Evolutionary conservation across 2,797 vertebrate species (phyloP).

Genomic region (Microctenopoma stevenorrisi): DNA sequence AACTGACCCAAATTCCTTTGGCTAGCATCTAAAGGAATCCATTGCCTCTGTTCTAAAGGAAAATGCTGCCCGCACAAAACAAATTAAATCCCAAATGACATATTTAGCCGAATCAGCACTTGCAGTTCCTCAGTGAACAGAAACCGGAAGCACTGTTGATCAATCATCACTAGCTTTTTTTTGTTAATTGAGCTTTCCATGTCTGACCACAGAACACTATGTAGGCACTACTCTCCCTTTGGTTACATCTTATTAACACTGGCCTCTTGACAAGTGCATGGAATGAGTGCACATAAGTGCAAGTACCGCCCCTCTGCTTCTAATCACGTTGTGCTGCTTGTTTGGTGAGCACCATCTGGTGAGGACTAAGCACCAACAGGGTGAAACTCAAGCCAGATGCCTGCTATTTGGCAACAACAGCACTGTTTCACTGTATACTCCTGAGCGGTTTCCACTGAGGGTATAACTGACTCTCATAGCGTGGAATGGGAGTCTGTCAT

Average conservation of each 20-base stretch:
- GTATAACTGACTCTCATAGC: conserved; percentile 2
- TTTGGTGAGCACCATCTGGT: conserved; percentile 78
- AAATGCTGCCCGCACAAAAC: conserved; percentile 19
- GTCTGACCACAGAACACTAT: conserved; percentile 30
- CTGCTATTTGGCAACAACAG: conserved; percentile 72
- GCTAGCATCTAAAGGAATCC: conserved; percentile 43
- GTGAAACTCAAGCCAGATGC: conserved; percentile 82
- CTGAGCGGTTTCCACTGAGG: conserved; percentile 31
- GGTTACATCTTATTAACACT: conserved; percentile 66
- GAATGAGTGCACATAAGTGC: conserved; percentile 59
- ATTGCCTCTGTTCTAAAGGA: conserved; percentile 15
- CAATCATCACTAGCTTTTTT: conserved; percentile 30
- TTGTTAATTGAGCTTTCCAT: conserved; percentile 40
- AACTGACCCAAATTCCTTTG: conserved; percentile 49
- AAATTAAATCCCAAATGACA: conserved; percentile 33
- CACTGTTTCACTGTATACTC: conserved; percentile 54
- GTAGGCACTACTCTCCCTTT: conserved; percentile 37
- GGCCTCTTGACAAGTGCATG: conserved; percentile 66
- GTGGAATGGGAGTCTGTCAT: conserved; percentile 1
- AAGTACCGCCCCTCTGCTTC: conserved; percentile 72
- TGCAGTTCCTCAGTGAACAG: conserved; percentile 2
- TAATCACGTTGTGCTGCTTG: conserved; percentile 76
- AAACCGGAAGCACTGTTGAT: conserved; percentile 26
- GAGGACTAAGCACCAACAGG: conserved; percentile 63
- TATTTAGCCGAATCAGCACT: conserved; percentile 14